A percentile compares a stretch with the other conserved stretches of the same genome.
phyloP scores from a whole-genome alignment of 2,113 vertebrate species.

The Mustela nigripes region DNA sequence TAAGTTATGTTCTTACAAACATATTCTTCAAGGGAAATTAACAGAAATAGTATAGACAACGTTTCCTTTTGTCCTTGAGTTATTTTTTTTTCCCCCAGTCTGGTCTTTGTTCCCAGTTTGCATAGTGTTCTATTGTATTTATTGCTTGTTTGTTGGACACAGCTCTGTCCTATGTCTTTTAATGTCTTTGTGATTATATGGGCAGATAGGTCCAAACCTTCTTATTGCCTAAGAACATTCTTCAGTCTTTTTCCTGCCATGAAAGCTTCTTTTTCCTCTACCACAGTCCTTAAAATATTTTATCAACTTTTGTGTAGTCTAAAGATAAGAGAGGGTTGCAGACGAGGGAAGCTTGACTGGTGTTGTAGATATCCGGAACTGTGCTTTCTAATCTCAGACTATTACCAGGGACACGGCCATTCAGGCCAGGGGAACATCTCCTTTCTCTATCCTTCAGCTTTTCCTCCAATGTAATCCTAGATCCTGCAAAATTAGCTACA shows the following conservation, averaged over 20 bases:
- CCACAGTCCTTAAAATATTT: not conserved
- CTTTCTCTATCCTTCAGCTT: not conserved
- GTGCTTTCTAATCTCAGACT: not conserved
- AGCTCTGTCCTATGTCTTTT: not conserved
- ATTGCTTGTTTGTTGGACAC: not conserved
- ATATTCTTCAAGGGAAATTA: not conserved
- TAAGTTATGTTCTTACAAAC: not conserved
- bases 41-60: not conserved
- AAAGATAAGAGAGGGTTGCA: not conserved
- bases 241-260: not conserved
- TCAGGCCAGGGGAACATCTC: not conserved
- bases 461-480: not conserved
- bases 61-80: not conserved
- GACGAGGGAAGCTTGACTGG: not conserved
- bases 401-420: rapidly evolving
- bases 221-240: not conserved
- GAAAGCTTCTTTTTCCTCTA: not conserved
- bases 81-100: not conserved
- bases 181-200: not conserved
- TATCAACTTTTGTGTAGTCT: not conserved
- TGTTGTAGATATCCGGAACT: not conserved
- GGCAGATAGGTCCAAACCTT: not conserved
- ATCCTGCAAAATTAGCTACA: not conserved
- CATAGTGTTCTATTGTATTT: not conserved
- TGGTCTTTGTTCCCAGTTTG: not conserved